These are phyloP conservation scores for Diplodus sargus DNA, from an alignment of 2,797 vertebrate species.

Conservation along the genomic window DNA sequence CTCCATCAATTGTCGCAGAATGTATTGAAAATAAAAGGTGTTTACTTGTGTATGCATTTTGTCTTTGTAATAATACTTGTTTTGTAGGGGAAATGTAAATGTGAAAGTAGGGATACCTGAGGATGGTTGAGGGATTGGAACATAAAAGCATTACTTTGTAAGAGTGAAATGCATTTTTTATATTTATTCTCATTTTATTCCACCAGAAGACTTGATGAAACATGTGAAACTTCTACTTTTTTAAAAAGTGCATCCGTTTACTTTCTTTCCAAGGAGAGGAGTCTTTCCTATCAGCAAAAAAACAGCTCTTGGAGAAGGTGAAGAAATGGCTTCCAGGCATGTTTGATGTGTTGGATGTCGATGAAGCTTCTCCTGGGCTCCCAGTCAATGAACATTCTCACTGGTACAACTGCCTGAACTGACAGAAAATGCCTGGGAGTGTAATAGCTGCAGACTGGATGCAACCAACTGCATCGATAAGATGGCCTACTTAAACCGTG, in stretches of 20 bases:
- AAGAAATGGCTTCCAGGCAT: slow-evolving; percentile 64
- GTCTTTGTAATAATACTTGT: neutral
- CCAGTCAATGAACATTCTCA: slow-evolving; percentile 52
- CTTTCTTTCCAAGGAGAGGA: slow-evolving; percentile 35
- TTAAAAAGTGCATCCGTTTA: slow-evolving; percentile 17
- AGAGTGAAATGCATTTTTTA: slow-evolving; percentile 5
- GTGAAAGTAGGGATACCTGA: too few species aligned
- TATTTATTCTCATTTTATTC: neutral
- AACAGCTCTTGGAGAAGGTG: slow-evolving; percentile 46
- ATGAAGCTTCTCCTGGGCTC: slow-evolving; percentile 61
- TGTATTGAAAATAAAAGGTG: neutral
- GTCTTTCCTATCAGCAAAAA: slow-evolving; percentile 49
- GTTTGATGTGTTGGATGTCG: slow-evolving; percentile 72
- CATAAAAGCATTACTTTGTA: neutral
- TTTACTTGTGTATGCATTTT: neutral
- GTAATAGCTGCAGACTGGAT: slow-evolving; percentile 47
- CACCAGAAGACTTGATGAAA: neutral
- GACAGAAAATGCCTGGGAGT: slow-evolving; percentile 67
- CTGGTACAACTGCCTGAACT: slow-evolving; percentile 47
- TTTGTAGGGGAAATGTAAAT: neutral
- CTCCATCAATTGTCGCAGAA: too few species aligned
- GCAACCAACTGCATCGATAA: slow-evolving; percentile 49
- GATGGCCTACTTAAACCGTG: slow-evolving; percentile 44
- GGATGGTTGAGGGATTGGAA: neutral
- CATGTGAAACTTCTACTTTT: slow-evolving; percentile 9